Percentiles rank a stretch among this genome's conserved stretches.
phyloP scores from a whole-genome alignment of 2,113 vertebrate species.

The Empidonax traillii region DNA sequence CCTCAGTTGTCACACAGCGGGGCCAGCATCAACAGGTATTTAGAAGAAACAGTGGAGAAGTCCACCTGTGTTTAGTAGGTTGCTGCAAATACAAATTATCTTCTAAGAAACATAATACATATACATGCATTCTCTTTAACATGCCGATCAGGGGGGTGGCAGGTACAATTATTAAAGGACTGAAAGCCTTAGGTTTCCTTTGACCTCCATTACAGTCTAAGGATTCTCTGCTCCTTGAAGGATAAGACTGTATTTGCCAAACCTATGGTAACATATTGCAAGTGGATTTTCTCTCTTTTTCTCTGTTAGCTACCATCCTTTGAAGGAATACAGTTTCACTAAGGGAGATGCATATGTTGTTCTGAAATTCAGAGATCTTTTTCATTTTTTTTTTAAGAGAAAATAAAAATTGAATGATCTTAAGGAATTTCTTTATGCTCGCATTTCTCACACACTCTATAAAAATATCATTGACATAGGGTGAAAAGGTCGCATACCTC shows the following conservation, averaged over 20 bases:
- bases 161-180: conserved; percentile 7
- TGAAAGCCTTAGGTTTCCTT: conserved; percentile 20
- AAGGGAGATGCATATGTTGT: neutral
- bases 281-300: neutral
- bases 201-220: conserved; percentile 37
- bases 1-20: neutral
- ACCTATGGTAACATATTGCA: neutral
- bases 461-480: conserved; percentile 53
- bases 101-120: neutral
- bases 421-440: conserved; percentile 31
- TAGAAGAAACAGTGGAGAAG: neutral
- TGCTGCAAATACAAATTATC: neutral
- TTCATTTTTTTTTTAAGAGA: neutral
- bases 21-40: conserved; percentile 64
- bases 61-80: neutral
- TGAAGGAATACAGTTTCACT: neutral
- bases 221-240: conserved; percentile 9
- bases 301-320: neutral
- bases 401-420: neutral
- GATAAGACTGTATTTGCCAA: neutral
- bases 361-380: neutral
- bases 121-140: neutral
- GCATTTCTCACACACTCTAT: conserved; percentile 34
- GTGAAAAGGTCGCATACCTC: conserved; percentile 46
- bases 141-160: neutral